Conservation (phyloP, 2,888 invertebrate genomes). For the Xylophagus ater region DNA sequence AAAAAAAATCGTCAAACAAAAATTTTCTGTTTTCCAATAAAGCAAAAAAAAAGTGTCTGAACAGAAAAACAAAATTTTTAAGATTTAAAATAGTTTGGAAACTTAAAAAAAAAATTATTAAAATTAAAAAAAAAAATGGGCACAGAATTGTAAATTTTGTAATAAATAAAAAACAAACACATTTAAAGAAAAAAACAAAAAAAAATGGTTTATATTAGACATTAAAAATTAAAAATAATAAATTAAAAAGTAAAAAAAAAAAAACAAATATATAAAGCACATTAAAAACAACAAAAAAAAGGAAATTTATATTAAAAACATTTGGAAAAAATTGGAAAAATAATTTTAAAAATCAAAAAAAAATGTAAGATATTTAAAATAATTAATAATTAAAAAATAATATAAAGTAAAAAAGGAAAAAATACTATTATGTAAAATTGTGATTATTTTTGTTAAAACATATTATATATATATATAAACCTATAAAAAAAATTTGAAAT, state of each 20-base stretch:
- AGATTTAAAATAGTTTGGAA: too few relatives aligned
- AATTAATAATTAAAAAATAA: constrained; percentile 14
- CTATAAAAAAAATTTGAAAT: constrained; percentile 7
- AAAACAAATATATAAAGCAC: constrained; percentile 10
- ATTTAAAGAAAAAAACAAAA: constrained; percentile 13
- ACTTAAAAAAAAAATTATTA: not conserved
- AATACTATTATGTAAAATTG: constrained; percentile 21
- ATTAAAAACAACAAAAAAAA: constrained; percentile 11
- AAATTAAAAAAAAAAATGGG: constrained; percentile 10
- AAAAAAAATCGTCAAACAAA: constrained; percentile 13
- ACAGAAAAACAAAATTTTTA: constrained; percentile 7
- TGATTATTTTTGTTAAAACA: constrained; percentile 23
- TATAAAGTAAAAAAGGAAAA: constrained; percentile 10
- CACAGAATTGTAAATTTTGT: constrained; percentile 18
- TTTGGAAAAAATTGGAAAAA: constrained; percentile 16
- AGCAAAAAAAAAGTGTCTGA: not conserved
- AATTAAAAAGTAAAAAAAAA: constrained; percentile 12
- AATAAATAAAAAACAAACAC: constrained; percentile 13
- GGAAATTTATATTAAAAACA: constrained; percentile 17
- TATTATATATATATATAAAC: constrained; percentile 24
- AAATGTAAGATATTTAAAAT: constrained; percentile 21
- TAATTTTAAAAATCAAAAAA: constrained; percentile 15
- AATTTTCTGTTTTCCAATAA: constrained; percentile 6
- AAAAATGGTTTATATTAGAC: constrained; percentile 9
- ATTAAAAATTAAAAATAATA: constrained; percentile 10